phyloP scores from a whole-genome alignment of 2,113 vertebrate genomes.

The Saguinus midas region DNA sequence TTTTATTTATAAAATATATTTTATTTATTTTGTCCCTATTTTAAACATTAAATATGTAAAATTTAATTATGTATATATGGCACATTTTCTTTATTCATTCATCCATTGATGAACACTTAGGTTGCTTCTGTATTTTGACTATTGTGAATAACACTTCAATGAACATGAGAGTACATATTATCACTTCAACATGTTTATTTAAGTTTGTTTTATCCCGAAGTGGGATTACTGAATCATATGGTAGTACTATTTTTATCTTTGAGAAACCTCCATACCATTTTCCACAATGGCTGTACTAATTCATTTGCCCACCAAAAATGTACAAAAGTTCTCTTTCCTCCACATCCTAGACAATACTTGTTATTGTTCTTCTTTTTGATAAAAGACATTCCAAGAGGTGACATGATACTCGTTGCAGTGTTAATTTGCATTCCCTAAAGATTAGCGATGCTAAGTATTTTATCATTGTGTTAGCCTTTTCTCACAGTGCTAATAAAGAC shows the following conservation, averaged over 20 bases:
- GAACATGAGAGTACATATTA: neutral
- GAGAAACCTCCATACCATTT: neutral
- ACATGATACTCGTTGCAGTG: neutral
- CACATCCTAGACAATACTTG: neutral
- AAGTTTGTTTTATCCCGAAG: neutral
- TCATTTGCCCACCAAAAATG: neutral
- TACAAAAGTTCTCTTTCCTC: neutral
- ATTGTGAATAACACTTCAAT: neutral
- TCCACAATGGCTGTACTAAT: neutral
- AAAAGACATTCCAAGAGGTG: neutral
- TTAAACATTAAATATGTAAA: neutral
- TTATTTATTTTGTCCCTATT: neutral
- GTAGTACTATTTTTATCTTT: neutral
- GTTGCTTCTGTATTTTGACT: neutral
- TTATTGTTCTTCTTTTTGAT: neutral
- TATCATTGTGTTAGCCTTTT: too few relatives aligned
- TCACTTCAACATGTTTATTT: neutral
- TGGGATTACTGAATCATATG: neutral
- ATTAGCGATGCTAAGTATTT: neutral
- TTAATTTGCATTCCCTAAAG: neutral
- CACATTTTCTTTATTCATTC: neutral
- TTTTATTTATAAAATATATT: neutral
- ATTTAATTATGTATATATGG: neutral
- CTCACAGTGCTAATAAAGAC: too few relatives aligned
- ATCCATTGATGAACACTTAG: neutral